Evolutionary conservation across 2,797 vertebrate genomes (phyloP).

Genomic region (Rhinella marina): DNA sequence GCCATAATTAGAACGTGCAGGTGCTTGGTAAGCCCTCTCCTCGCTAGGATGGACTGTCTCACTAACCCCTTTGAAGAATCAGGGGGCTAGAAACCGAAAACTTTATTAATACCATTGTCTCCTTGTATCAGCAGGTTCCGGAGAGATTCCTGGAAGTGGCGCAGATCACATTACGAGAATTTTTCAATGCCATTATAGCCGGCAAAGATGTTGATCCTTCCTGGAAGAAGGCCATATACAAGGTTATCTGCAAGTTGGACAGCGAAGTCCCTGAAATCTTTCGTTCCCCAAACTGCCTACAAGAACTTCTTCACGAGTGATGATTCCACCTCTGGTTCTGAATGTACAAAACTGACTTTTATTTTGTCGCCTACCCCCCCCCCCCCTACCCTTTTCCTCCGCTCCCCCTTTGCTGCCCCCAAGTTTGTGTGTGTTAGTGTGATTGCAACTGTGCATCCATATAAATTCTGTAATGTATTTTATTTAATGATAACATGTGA

Average conservation of each 20-base stretch:
- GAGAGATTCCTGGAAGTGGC: slow-evolving; percentile 99
- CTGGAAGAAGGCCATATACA: slow-evolving; percentile 99
- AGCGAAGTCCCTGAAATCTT: slow-evolving; percentile 98
- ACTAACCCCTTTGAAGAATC: slow-evolving; percentile 79
- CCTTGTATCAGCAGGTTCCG: slow-evolving; percentile 91
- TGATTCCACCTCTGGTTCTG: slow-evolving; percentile 81
- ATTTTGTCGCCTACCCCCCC: neutral
- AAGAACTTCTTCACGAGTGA: slow-evolving; percentile 99
- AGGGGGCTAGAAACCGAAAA: slow-evolving; percentile 85
- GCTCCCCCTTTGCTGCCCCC: slow-evolving; percentile 70
- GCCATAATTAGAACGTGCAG: slow-evolving; percentile 81
- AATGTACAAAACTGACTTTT: slow-evolving; percentile 90
- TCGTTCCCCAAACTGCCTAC: slow-evolving; percentile 99
- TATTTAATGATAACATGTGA: slow-evolving; percentile 69
- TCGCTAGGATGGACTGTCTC: slow-evolving; percentile 77
- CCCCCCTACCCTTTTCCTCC: neutral
- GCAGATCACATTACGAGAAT: slow-evolving; percentile 98
- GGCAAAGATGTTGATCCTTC: slow-evolving; percentile 99
- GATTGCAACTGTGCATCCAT: slow-evolving; percentile 75
- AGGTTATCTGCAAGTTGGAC: slow-evolving; percentile 99
- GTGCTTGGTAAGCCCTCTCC: slow-evolving; percentile 77
- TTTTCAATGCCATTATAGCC: slow-evolving; percentile 99
- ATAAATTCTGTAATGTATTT: slow-evolving; percentile 70
- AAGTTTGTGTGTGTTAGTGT: slow-evolving; percentile 69
- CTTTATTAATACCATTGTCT: slow-evolving; percentile 88